A percentile compares a stretch with the other conserved stretches of the same genome.
Conservation (phyloP, 2,888 invertebrate species). For the Eudasyphora cyanicolor region DNA sequence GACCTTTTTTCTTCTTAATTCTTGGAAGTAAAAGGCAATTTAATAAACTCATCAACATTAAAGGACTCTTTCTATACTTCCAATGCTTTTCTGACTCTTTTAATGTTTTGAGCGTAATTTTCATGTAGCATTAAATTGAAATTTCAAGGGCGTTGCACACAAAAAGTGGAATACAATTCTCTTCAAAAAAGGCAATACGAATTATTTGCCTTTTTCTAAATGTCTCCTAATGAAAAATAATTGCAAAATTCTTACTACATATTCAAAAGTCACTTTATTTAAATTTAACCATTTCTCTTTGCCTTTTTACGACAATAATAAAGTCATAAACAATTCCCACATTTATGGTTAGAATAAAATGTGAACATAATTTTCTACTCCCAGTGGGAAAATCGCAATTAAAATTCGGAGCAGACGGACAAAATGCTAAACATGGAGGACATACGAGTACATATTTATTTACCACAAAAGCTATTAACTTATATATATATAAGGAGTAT, state of each 20-base stretch:
- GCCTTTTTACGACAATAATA: background rate
- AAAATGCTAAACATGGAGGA: background rate
- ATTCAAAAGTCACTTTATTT: background rate
- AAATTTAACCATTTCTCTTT: background rate
- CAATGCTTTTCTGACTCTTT: background rate
- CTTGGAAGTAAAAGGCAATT: no score
- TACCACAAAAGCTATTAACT: background rate
- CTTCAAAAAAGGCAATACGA: background rate
- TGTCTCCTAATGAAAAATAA: background rate
- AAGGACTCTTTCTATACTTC: no score
- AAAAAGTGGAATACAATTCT: background rate
- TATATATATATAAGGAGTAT: background rate
- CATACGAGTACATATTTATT: no score
- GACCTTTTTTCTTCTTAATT: no score
- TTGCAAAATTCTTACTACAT: background rate
- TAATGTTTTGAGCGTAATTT: background rate
- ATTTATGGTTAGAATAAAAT: background rate
- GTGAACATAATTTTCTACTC: background rate
- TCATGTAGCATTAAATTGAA: slow-evolving; percentile 21
- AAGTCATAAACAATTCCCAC: background rate
- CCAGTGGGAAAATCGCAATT: background rate
- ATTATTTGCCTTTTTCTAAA: no score
- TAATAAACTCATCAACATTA: no score
- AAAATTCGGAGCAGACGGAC: background rate
- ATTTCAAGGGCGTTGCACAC: background rate